Base-by-base conservation (phyloP, 2,888 invertebrate genomes). In the Yponomeuta plumbellus region DNA sequence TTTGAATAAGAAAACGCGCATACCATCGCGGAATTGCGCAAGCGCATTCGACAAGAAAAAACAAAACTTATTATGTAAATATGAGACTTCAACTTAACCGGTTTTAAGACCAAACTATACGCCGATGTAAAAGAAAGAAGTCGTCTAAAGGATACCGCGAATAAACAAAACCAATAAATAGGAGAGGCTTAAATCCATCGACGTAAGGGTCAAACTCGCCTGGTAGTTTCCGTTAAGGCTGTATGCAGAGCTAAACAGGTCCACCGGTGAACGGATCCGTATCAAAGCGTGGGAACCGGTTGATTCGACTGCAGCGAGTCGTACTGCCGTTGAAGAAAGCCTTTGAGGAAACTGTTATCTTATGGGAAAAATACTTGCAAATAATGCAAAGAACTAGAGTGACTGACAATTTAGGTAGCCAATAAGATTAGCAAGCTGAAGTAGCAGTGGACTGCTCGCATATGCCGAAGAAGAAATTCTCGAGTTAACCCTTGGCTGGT, bases 211-310 rank as follows among this genome's bases (percentile, higher is more conserved):
- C 44, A 52, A 52, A 52, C 17, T 52, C 17, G 44, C 44, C 17
- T 8, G 17, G 44, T 52, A 3, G 44, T 34, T 34, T 6, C 34
- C 8, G 34, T 10, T 34, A 34, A 52, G 44, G 44, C 44, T 52
- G 44, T 52, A 52, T 52, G 44, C 44, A 52, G 44, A 52, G 44
- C 44, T 52, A 52, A 52, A 52, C 44, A 52, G 44, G 44, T 52
- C 44, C 44, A 8, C 44, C 17, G 44, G 44, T 52, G 44, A 52
- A 52, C 44, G 44, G 44, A 52, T 52, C 44, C 44, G 17, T 52
- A 52, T 52, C 44, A 52, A 52, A 52, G 44, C 44, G 44, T 52
- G 44, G 44, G 44, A 52, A 52, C 44, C 44, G 44, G 44, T 52
- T 52, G 44, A 52, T 52, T 52, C 44, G 44, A 52, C 44, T 52